Evolutionary conservation across 2,888 invertebrate species (phyloP), one percentile per base, ranked within the genome.

Genomic region (Craniophora ligustri): DNA sequence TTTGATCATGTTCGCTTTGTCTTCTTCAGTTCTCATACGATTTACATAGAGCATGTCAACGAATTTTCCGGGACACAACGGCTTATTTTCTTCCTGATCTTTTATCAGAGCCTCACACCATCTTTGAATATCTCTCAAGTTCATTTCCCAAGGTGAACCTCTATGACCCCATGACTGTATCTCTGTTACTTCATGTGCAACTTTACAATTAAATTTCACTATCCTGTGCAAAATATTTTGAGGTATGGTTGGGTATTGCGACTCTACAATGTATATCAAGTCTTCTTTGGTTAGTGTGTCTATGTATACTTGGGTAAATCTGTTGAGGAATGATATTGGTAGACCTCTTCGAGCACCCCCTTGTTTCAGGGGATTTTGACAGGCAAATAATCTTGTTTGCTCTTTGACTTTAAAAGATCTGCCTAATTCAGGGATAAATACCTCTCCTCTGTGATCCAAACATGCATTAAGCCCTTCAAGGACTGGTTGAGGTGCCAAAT

Each of bases 391-490:
- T 70, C 97, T 95, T 0, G 99, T 99, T 70, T 95, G 94, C 49
- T 91, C 86, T 79, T 94, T 96, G 0, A 99, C 95, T 58, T 94
- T 93, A 82, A 99, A 99, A 0, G 96, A 96, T 86, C 95, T 96
- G 39, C 97, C 97, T 8, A 99, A 92, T 90, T 99, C 99, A 0
- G 99, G 98, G 51, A 99, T 97, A 82, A 95, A 99, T 15, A 99
- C 96, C 90, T 99, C 98, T 0, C 98, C 98, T 76, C 99, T 95
- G 85, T 99, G 99, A 94, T 99, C 99, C 49, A 99, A 94, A 79
- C 99, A 99, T 0, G 99, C 99, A 85, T 99, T 99, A 2, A 99
- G 94, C 19, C 99, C 99, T 94, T 99, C 99, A 10, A 99, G 92
- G 0, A 99, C 99, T 0, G 99, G 98, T 86, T 99, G 99, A 0